These are phyloP conservation scores for Brenthis ino DNA, from an alignment of 2,888 invertebrate genomes.

Conservation along the genomic window DNA sequence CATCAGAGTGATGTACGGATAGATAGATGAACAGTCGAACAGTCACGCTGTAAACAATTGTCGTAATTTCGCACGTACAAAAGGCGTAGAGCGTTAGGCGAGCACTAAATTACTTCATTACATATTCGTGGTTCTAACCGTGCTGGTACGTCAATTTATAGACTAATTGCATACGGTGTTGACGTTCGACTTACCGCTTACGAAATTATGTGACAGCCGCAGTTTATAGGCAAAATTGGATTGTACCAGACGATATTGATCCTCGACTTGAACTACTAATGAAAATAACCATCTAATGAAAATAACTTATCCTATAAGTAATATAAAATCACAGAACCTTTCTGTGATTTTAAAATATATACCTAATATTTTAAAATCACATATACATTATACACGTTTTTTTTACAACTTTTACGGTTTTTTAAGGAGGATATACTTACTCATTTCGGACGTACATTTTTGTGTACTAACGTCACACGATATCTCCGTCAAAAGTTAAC, in stretches of 20 bases:
- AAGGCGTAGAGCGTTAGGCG: constrained; percentile 42
- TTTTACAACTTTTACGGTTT: too few species aligned
- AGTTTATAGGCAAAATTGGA: constrained; percentile 27
- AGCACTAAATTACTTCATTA: constrained; percentile 61
- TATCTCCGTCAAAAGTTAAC: too few species aligned
- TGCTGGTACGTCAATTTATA: constrained; percentile 45
- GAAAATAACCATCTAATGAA: too few species aligned
- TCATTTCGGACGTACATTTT: too few species aligned
- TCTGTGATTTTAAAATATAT: too few species aligned
- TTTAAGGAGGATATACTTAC: too few species aligned
- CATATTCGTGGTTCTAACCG: constrained; percentile 50
- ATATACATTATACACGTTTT: too few species aligned
- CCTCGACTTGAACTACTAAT: neutral
- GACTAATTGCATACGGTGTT: constrained; percentile 49
- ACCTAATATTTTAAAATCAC: too few species aligned
- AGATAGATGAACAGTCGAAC: constrained; percentile 19
- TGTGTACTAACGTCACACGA: too few species aligned
- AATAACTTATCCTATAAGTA: too few species aligned
- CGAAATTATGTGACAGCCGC: constrained; percentile 33
- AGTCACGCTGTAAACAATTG: constrained; percentile 41
- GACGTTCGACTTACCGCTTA: constrained; percentile 40
- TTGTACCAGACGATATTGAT: constrained; percentile 15
- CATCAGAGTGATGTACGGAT: constrained; percentile 3
- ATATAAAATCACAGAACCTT: too few species aligned
- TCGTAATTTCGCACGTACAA: constrained; percentile 43